Evolutionary conservation across 2,113 vertebrate species (phyloP), one percentile per base, ranked within the genome.

Genomic region (Ciconia maguari): DNA sequence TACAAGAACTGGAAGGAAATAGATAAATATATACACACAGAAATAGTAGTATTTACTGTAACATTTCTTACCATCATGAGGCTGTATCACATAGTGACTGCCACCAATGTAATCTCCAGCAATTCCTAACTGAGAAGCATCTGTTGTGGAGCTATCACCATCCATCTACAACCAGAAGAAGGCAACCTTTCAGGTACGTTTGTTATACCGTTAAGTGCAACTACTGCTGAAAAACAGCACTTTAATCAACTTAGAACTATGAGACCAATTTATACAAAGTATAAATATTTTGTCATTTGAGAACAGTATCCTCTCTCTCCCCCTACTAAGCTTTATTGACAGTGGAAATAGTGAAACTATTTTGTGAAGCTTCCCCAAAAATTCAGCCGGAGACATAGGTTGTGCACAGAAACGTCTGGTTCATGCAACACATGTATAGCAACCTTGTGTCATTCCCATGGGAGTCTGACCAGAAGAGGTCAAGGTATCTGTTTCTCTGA

Each of bases 121-220:
- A 96, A 99, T 99, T 92, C 99, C 99, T 96, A 99, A 97, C 97
- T 99, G 99, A 91, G 99, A 99, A 94, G 99, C 98, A 90, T 99
- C 99, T 25, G 99, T 99, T 51, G 99, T 99, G 21, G 99, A 98
- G 92, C 97, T 98, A 98, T 99, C 99, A 89, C 99, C 99, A 88
- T 99, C 99, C 99, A 99, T 99, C 99, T 99, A 69, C 4, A 90
- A 94, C 11, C 74, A 95, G 46, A 96, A 94, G 46, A 57, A 90
- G 42, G 54, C 95, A 81, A 77, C 20, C 8, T 87, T 87, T 91
- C 90, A 58, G 95, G 38, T 72, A 44, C 16, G 27, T 74, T 54
- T 61, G 69, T 70, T 83, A 84, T 6, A 79, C 16, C 14, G 5
- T 51, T 48, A 75, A 81, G 51, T 29, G 66, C 30, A 79, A 32